These are phyloP conservation scores for Candoia aspera DNA, from an alignment of 2,113 vertebrate genomes.

Conservation along the genomic window DNA sequence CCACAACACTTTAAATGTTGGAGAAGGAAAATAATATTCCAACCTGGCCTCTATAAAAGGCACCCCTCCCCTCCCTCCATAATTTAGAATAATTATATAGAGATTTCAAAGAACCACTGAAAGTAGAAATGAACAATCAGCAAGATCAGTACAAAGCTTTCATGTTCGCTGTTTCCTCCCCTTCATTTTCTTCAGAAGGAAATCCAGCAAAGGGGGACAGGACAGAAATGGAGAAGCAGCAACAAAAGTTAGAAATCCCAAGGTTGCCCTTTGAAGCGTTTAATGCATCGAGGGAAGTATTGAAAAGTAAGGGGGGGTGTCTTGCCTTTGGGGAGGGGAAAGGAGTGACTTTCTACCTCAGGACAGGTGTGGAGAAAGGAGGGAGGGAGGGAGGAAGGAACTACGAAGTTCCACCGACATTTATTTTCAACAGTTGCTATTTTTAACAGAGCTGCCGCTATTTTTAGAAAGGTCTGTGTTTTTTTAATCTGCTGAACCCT, in stretches of 20 bases:
- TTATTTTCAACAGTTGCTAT: conserved; percentile 64
- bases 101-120: not conserved
- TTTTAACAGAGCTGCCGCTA: conserved; percentile 67
- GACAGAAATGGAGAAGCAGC: no score
- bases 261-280: conserved; percentile 18
- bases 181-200: not conserved
- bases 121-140: not conserved
- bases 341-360: conserved; percentile 23
- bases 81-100: not conserved
- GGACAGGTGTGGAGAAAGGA: not conserved
- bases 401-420: conserved; percentile 59
- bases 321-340: conserved; percentile 28
- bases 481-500: conserved; percentile 69
- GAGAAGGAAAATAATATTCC: not conserved
- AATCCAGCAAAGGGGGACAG: not conserved
- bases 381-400: conserved; percentile 31
- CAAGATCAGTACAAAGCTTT: conserved; percentile 5
- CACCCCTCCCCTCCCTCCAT: not conserved
- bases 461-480: conserved; percentile 66
- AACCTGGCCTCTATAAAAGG: not conserved
- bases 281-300: conserved; percentile 33
- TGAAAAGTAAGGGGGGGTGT: conserved; percentile 30
- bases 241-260: not conserved
- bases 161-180: no score
- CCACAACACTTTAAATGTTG: not conserved